Conservation (phyloP, 2,113 vertebrate genomes). For the Gasterosteus aculeatus region DNA sequence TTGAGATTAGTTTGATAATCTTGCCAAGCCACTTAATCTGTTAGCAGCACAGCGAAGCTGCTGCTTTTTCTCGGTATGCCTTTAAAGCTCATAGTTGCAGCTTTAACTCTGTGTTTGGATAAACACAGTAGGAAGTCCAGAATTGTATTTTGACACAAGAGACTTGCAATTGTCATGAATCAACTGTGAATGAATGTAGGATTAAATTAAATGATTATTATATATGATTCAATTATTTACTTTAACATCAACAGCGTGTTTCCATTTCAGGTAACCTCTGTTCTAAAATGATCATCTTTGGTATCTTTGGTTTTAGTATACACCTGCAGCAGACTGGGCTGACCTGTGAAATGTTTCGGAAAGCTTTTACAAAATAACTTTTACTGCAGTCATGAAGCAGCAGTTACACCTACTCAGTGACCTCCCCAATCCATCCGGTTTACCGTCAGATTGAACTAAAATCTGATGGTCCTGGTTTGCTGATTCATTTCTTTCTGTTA, state of each 20-base stretch:
- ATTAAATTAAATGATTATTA: not conserved
- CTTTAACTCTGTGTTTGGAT: constrained; percentile 12
- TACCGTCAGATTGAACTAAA: not conserved
- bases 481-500: constrained; percentile 36
- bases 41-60: constrained; percentile 37
- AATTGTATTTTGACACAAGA: not conserved
- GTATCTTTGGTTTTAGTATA: not conserved
- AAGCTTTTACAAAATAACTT: not conserved
- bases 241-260: not conserved
- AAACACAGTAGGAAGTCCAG: constrained; percentile 10
- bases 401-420: constrained; percentile 6
- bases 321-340: constrained; percentile 10
- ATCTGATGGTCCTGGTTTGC: not conserved
- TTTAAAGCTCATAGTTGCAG: constrained; percentile 24
- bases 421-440: not conserved
- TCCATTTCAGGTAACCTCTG: not conserved
- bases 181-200: not conserved
- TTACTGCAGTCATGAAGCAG: constrained; percentile 13
- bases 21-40: constrained; percentile 66
- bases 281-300: not conserved
- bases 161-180: not conserved
- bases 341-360: constrained; percentile 6
- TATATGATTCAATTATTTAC: not conserved
- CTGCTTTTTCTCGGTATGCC: constrained; percentile 34
- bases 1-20: constrained; percentile 78